Evolutionary conservation across 2,113 vertebrate species (phyloP).

Genomic region (Glaucomys volans): DNA sequence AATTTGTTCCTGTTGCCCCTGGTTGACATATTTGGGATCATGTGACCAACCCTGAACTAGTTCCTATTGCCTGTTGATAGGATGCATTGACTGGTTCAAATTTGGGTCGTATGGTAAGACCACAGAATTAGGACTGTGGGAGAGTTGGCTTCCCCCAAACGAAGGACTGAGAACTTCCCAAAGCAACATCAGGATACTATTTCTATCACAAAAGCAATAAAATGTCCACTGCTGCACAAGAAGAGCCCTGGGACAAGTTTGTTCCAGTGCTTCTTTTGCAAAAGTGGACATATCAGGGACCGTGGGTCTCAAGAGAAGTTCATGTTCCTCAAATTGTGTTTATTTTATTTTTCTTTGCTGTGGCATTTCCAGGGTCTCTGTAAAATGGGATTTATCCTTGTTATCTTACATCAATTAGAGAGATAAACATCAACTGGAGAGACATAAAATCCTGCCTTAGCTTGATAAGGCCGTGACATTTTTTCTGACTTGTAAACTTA

Average conservation of each 20-base stretch:
- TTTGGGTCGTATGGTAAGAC: not conserved
- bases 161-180: not conserved
- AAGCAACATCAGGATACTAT: not conserved
- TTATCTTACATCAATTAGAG: slow-evolving; percentile 29
- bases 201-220: not conserved
- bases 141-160: not conserved
- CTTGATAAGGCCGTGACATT: not conserved
- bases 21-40: not conserved
- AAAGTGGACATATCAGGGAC: slow-evolving; percentile 37
- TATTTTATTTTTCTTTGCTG: slow-evolving; percentile 22
- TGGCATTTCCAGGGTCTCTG: not conserved
- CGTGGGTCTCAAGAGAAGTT: not conserved
- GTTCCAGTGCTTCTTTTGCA: not conserved
- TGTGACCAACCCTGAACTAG: not conserved
- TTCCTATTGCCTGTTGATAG: not conserved
- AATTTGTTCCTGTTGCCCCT: not conserved
- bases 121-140: not conserved
- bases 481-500: not conserved
- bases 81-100: not conserved
- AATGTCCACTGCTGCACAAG: not conserved
- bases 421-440: not conserved
- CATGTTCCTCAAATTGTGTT: not conserved
- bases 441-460: not conserved
- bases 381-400: slow-evolving; percentile 29
- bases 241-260: not conserved